Base-by-base conservation (phyloP, 2,797 vertebrate species). In the Leptatherina wallacei region DNA sequence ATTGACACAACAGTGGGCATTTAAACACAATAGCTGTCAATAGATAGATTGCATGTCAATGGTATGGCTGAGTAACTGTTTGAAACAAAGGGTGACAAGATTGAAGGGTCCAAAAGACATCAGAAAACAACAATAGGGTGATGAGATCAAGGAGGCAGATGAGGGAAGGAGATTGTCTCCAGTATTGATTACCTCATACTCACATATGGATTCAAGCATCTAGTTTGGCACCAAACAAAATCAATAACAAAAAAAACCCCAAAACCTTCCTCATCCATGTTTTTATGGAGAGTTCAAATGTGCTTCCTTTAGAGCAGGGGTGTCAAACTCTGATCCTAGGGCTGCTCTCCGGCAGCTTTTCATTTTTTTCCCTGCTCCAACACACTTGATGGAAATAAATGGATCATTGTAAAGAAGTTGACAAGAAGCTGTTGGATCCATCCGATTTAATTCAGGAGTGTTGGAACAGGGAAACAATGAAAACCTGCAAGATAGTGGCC, bases 1-100 rank as follows among this genome's bases (percentile, higher is more conserved):
- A 38, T 12, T 38, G 36, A 38, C 36, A 11, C 36, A 38, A 2
- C 8, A 8, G n/a, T 51, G 49, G 33, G 35, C 38, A 47, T 47
- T 62, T 12, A 20, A 44, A 44, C 0, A 14, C 27, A 40, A 13
- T 12, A 54, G 9, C 4, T 4, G 16, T 65, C 13, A 36, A 35
- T 54, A 42, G 2, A 22, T 49, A 49, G 22, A 30, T 56, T n/a
- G 35, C 24, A 63, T 38, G 3, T 33, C 7, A 5, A 7, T 3
- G 14, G 20, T 6, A 13, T 27, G 20, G 30, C 22, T 59, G 16
- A 20, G 14, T 14, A 33, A 54, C 3, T 55, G 35, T 68, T 49
- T 35, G 2, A 42, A 65, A 35, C 30, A 68, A 49, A 68, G 14
- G n/a, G 9, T 33, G 38, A 59, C 35, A 35, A 68, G 20, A 33